Evolutionary conservation across 2,797 vertebrate genomes (phyloP).

Genomic region (Melanotaenia maccullochi): DNA sequence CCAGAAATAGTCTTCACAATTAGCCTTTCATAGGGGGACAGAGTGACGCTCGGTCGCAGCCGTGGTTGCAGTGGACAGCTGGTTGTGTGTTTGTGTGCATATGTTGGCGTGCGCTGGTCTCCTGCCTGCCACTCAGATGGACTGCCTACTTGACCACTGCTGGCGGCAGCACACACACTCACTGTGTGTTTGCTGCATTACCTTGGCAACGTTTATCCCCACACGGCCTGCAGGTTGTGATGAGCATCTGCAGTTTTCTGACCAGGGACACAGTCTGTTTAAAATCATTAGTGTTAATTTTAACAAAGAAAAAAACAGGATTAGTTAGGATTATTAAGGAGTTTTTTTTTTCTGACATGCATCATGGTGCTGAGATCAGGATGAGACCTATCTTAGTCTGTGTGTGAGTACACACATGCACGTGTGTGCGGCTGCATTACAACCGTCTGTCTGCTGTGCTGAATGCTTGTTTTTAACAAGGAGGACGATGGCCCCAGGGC

Average conservation of each 20-base stretch:
- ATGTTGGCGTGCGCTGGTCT: slow-evolving; percentile 25
- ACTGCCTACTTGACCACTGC: slow-evolving; percentile 40
- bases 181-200: slow-evolving; percentile 51
- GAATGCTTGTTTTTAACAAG: slow-evolving; percentile 79
- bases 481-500: slow-evolving; percentile 62
- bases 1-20: slow-evolving; percentile 78
- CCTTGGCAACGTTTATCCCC: slow-evolving; percentile 32
- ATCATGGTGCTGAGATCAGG: background rate
- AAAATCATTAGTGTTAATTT: background rate
- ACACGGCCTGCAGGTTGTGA: slow-evolving; percentile 17
- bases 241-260: background rate
- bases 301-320: too few species aligned
- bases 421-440: slow-evolving; percentile 18
- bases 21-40: slow-evolving; percentile 72
- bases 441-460: slow-evolving; percentile 65
- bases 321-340: too few species aligned
- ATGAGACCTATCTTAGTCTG: background rate
- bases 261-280: background rate
- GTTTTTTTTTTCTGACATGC: background rate
- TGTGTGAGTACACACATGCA: background rate
- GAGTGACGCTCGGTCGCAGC: slow-evolving; percentile 49
- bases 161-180: slow-evolving; percentile 2
- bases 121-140: slow-evolving; percentile 38
- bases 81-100: slow-evolving; percentile 28
- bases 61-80: slow-evolving; percentile 32